Base-by-base conservation (phyloP, 2,888 invertebrate genomes). In the Drosophila trichaetosa region DNA sequence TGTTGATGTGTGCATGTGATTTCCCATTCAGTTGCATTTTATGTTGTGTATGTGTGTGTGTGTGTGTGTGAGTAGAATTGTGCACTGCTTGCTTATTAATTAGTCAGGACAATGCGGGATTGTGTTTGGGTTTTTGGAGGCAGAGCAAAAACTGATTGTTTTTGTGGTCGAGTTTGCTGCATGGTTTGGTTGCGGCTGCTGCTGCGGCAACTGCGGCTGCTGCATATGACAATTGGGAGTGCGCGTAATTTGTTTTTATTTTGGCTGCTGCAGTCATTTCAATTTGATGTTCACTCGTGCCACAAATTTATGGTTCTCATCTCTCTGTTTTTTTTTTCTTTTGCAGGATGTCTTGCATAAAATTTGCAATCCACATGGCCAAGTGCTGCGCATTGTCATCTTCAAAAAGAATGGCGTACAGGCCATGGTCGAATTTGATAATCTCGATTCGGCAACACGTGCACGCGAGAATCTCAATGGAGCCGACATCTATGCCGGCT, bases 351-450 rank as follows among this genome's bases (percentile, higher is more conserved):
- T 99, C 72, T 96, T 99, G 93, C 98, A 99, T 95, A 98, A 99
- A 89, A 99, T 99, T 93, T 98, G 98, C 94, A 95, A 96, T 89
- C 96, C 98, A 75, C 98, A 97, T 94, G 99, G 99, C 56, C 97
- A 97, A 93, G 99, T 99, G 51, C 96, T 98, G 87, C 96, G 99
- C 92, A 99, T 99, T 94, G 99, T 99, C 79, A 99, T 99, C 92
- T 99, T 99, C 95, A 98, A 98, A 95, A 99, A 99, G 94, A 98
- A 99, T 93, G 99, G 98, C 80, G 98, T 99, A 13, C 99, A 99
- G 94, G 98, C 98, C 75, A 98, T 99, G 98, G 98, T 99, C 90
- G 99, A 99, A 94, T 99, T 99, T 94, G 99, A 99, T 94, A 96
- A 95, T 91, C 95, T 98, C 88, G 99, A 99, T 91, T 96, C 98